Base-by-base conservation (phyloP, 2,113 vertebrate species). In the Cryptotis parvus region DNA sequence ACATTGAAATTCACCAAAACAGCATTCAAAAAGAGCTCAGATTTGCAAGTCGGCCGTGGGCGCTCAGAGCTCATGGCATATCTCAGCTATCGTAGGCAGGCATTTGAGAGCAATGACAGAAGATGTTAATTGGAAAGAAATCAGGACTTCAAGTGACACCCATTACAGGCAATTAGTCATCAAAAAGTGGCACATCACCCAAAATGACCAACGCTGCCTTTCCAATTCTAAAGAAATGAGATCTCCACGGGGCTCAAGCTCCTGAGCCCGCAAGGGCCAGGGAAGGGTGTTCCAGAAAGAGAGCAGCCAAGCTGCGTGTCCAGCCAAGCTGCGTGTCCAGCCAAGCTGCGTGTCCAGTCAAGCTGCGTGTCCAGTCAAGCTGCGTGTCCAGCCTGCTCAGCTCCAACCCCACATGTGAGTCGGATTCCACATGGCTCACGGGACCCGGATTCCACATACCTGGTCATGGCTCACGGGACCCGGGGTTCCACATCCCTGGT, bases 1-100 rank as follows among this genome's bases (percentile, higher is more conserved):
- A 95, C 95, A 89, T 2, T 93, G 83, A 94, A 93, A 87, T 91
- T 87, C 37, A 52, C 87, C 69, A 79, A 92, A 94, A 95, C 27
- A 92, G 43, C 35, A 87, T 84, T 94, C 78, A 87, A 35, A 85
- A 81, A 74, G 87, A 93, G 66, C 70, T 74, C 24, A 82, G 70
- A 81, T 55, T 90, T 91, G 90, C 90, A 94, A 89, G 87, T 45
- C 80, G 45, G 58, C 72, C 81, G 94, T 94, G 89, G 94, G 94
- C 84, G 95, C 91, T 55, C 72, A 80, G 61, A 86, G 80, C 73
- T 96, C 79, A 52, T 3, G 72, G 89, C 75, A 75, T 20, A 73
- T 80, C 27, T 66, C 75, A 84, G 81, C 78, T 94, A 73, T 55
- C 72, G 27, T 89, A 90, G 80, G 84, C 35, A 82, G 91, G 77